Conservation (phyloP, 2,888 invertebrate species). For the Caenorhabditis zanzibari region DNA sequence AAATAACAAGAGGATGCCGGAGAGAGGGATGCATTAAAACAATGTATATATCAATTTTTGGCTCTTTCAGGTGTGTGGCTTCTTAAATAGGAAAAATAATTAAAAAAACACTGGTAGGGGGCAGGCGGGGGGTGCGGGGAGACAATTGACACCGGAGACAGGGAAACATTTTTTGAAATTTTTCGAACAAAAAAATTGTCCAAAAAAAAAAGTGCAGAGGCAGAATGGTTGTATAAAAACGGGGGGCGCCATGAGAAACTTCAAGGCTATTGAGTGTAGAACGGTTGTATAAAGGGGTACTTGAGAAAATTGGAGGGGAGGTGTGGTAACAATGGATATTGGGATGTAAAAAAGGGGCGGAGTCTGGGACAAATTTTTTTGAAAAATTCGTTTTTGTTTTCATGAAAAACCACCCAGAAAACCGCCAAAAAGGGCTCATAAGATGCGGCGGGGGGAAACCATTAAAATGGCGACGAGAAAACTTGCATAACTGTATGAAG, state of each 20-base stretch:
- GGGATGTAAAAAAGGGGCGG: not conserved
- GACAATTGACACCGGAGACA: too few species aligned
- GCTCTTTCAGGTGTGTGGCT: too few species aligned
- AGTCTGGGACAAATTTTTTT: not conserved
- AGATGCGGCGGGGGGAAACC: too few species aligned
- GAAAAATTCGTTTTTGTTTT: not conserved
- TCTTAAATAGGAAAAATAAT: too few species aligned
- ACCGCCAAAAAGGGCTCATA: slow-evolving; percentile 9
- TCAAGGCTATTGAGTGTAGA: slow-evolving; percentile 56
- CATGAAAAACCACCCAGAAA: not conserved
- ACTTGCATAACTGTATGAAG: slow-evolving; percentile 63
- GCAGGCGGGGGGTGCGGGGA: too few species aligned
- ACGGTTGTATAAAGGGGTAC: slow-evolving; percentile 68
- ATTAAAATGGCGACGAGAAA: slow-evolving; percentile 60
- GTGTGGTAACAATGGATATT: slow-evolving; percentile 7
- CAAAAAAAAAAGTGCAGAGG: slow-evolving; percentile 42
- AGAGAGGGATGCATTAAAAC: too few species aligned
- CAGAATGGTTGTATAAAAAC: slow-evolving; percentile 69
- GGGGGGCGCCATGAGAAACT: not conserved
- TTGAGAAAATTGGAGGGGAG: slow-evolving; percentile 12
- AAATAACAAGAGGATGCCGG: too few species aligned
- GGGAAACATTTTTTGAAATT: too few species aligned
- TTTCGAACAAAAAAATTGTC: too few species aligned
- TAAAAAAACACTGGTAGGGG: too few species aligned
- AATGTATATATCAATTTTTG: too few species aligned